These are phyloP conservation scores for Exaiptasia diaphana DNA, from an alignment of 64 coral and sea anemone species.

Conservation along the genomic window DNA sequence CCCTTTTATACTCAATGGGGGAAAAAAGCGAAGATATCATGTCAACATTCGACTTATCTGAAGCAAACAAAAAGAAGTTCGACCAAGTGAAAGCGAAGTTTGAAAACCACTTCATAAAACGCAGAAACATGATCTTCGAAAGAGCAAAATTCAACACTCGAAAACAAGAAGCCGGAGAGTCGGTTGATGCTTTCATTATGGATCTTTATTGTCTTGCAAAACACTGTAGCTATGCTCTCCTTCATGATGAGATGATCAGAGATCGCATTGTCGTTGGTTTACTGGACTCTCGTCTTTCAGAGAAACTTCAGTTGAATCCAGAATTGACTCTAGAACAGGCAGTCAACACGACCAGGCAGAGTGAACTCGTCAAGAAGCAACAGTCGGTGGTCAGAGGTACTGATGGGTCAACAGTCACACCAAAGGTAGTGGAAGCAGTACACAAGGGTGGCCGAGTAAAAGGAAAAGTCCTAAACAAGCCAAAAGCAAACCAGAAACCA, in stretches of 20 bases:
- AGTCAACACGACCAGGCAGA: constrained; percentile 1
- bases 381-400: neutral
- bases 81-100: constrained; percentile 9
- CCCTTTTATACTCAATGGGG: constrained; percentile 36
- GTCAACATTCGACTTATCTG: constrained; percentile 15
- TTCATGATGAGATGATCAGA: constrained; percentile 12
- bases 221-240: neutral
- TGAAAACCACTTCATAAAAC: constrained; percentile 38
- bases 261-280: constrained; percentile 21
- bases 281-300: neutral
- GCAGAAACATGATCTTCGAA: constrained; percentile 27
- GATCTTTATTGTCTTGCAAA: constrained; percentile 4
- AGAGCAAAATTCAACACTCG: constrained; percentile 43
- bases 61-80: constrained; percentile 9
- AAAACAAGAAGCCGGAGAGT: constrained; percentile 16
- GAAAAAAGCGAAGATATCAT: constrained; percentile 56
- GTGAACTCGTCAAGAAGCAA: constrained; percentile 35
- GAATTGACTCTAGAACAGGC: constrained; percentile 8
- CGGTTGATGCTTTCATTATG: constrained; percentile 7
- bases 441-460: neutral
- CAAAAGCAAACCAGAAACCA: neutral
- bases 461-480: neutral
- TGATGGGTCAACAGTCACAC: neutral
- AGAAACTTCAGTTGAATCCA: constrained; percentile 8
- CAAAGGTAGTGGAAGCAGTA: neutral